Base-by-base conservation (phyloP, 2,797 vertebrate genomes). In the Petrocephalus schoutedeni region DNA sequence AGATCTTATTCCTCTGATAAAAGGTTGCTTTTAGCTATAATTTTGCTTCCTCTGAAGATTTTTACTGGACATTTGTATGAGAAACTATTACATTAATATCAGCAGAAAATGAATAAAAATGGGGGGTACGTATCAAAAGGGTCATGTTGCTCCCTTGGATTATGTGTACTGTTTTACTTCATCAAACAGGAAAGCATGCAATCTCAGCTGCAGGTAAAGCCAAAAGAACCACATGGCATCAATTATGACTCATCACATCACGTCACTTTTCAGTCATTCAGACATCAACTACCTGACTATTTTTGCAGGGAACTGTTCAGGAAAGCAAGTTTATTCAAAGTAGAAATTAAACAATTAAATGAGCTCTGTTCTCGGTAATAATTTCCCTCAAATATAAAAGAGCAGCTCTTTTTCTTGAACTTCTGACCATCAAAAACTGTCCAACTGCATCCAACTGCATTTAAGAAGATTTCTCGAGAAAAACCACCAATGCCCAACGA, bases 11-110 rank as follows among this genome's bases (percentile, higher is more conserved):
- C 28, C 64, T 71, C 28, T 71, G 64, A 71, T 71, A 71, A 71
- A 71, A 71, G 64, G 64, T 71, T 71, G 12, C 64, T 71, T 71
- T 71, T 71, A 71, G 64, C 64, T 36, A 71, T 71, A 71, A 71
- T 71, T 71, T 71, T 36, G 64, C 64, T 1, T 71, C 64, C 64
- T 14, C 64, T 71, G 14, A 71, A 36, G 64, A 71, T 6, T 36
- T 71, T 36, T 71, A 36, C 64, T 32, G 64, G 64, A 71, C 64
- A 36, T 71, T 71, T 71, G 64, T 36, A 71, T 32, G 64, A 23
- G 32, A 71, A 71, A 36, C 28, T 71, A 71, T 71, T 71, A 36
- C 12, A 12, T 1, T 36, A 36, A 71, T 36, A 71, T 71, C 64
- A 71, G 64, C 64, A 71, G 28, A 71, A 71, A 71, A 36, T 36